phyloP scores from a whole-genome alignment of 2,888 invertebrate species.

The Acrobasis suavella region DNA sequence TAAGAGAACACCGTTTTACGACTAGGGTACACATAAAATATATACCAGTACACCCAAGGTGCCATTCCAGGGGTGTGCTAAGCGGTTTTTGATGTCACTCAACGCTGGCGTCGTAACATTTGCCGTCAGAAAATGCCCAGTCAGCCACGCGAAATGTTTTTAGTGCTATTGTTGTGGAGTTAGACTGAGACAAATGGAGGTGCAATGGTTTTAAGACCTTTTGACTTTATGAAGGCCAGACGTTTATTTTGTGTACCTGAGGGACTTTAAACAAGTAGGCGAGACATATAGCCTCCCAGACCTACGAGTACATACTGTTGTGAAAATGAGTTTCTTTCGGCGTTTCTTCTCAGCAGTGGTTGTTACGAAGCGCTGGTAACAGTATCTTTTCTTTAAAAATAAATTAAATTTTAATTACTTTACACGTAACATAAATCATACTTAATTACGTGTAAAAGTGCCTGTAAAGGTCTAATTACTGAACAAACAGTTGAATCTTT shows the following conservation, averaged over 20 bases:
- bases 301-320: too few species aligned
- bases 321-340: too few species aligned
- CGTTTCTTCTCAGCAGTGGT: too few species aligned
- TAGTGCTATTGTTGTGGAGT: constrained; percentile 6
- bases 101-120: constrained; percentile 57
- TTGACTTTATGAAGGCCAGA: constrained; percentile 26
- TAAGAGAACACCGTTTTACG: constrained; percentile 52
- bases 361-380: too few species aligned
- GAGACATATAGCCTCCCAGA: neutral
- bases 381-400: too few species aligned
- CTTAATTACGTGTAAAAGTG: too few species aligned
- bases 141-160: constrained; percentile 12
- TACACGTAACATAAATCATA: too few species aligned
- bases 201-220: constrained; percentile 27
- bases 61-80: constrained; percentile 56
- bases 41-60: constrained; percentile 45
- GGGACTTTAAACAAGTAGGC: neutral
- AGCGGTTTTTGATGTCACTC: constrained; percentile 68
- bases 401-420: too few species aligned
- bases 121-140: constrained; percentile 26
- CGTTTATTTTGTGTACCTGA: neutral
- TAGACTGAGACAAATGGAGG: constrained; percentile 10
- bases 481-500: too few species aligned
- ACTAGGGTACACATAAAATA: constrained; percentile 48
- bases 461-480: too few species aligned